Percentiles rank a stretch among this genome's conserved stretches.
Evolutionary conservation across 1,140 invertebrate genomes (phyloP).

Genomic region (Trichonephila clavipes): DNA sequence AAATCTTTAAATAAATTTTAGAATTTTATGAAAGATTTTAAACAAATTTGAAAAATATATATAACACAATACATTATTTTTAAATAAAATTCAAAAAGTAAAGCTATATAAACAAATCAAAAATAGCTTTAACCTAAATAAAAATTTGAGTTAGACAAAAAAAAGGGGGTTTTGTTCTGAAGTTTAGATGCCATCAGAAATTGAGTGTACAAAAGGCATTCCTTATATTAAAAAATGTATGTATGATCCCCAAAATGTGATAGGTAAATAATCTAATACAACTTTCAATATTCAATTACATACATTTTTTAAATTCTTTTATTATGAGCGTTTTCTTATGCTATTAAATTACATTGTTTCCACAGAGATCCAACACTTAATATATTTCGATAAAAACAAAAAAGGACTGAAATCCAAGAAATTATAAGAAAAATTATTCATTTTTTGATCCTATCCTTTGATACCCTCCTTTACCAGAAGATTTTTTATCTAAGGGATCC

Average conservation of each 20-base stretch:
- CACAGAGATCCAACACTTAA: background rate
- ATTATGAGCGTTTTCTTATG: background rate
- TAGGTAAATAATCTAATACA: background rate
- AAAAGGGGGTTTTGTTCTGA: background rate
- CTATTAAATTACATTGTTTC: constrained; percentile 9
- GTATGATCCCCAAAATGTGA: background rate
- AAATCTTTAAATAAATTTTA: background rate
- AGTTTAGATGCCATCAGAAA: background rate
- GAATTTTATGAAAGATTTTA: background rate
- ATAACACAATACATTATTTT: background rate
- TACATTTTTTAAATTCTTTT: background rate
- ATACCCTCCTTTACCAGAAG: constrained; percentile 59
- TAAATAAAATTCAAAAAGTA: background rate
- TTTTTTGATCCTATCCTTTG: constrained; percentile 73
- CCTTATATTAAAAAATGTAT: background rate
- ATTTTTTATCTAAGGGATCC: constrained; percentile 63
- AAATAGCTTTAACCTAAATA: background rate
- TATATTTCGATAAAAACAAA: background rate
- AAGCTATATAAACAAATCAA: background rate
- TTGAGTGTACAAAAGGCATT: background rate
- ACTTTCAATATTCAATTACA: background rate
- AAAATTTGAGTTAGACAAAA: background rate
- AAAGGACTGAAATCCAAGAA: background rate
- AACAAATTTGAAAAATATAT: background rate
- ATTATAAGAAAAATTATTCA: constrained; percentile 7